Conservation (phyloP, 2,113 vertebrate species). For the Ochotona princeps region DNA sequence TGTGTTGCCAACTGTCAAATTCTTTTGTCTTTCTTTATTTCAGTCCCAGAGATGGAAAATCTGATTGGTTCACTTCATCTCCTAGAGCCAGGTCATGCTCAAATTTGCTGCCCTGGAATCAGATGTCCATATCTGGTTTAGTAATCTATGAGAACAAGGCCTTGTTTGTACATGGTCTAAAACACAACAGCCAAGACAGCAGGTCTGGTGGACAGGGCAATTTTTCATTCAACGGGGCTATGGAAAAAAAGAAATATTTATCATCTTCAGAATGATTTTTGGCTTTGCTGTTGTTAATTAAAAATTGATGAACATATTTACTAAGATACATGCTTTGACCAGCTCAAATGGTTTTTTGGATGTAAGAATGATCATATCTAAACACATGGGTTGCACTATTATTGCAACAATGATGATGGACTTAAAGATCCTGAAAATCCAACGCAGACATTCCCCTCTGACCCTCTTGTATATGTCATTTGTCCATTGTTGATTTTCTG, state of each 20-base stretch:
- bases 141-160: neutral
- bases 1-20: conserved; percentile 46
- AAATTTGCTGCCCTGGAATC: conserved; percentile 46
- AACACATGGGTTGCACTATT: neutral
- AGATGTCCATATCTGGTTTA: conserved; percentile 26
- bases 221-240: neutral
- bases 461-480: neutral
- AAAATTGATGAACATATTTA: neutral
- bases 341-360: neutral
- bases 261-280: neutral
- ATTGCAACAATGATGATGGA: neutral
- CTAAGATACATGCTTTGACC: neutral
- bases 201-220: neutral
- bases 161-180: conserved; percentile 27
- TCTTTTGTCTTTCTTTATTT: conserved; percentile 67
- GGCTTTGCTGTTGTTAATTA: neutral
- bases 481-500: neutral
- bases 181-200: neutral
- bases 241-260: neutral
- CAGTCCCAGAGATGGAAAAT: conserved; percentile 53
- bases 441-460: neutral
- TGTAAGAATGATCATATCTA: neutral
- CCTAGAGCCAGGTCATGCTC: conserved; percentile 57
- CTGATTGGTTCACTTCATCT: conserved; percentile 53
- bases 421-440: neutral